Evolutionary conservation across 1,140 invertebrate species (phyloP), one percentile per base, ranked within the genome.

Genomic region (Ruditapes philippinarum): DNA sequence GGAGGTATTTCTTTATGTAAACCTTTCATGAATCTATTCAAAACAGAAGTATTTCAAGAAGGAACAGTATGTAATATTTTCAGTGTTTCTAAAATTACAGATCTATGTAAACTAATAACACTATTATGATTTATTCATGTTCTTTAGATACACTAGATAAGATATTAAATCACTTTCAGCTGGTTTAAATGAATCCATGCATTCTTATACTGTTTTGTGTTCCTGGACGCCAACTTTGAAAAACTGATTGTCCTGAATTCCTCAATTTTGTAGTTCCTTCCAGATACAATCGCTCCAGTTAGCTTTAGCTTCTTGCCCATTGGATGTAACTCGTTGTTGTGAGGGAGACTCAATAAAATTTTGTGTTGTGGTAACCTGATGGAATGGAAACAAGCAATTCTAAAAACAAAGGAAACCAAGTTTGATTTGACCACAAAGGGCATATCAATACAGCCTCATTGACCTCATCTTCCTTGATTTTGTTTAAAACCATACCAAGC

Each of bases 151-250:
- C 25, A 60, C 25, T 60, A 60, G 51, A 81, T 60, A 81, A 22
- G 51, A 81, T 36, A 81, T 36, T 36, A 81, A 28, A 33, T 81
- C 79, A 81, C 51, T 60, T 81, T 81, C 79, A 81, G 31, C n/a
- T 25, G 49, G 49, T 62, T 31, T 81, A 60, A 81, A n/a, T 9
- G 79, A n/a, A 81, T 81, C 79, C 79, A 81, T 60, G 79, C 79
- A 54, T 9, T 38, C 9, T 1, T 4, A 19, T 84, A 70, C 22
- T 70, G 40, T 22, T 45, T 68, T 22, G 22, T 25, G 81, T 70
- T 25, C 60, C 65, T 19, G 25, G 14, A 28, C 42, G 25, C 62
- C 65, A 84, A 31, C 19, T 49, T 12, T 70, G 14, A 12, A 70
- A 49, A 62, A 84, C 51, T 2, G 40, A 33, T 17, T 33, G 1